Conservation (phyloP, 2,113 vertebrate species). For the Harpagus bidentatus region DNA sequence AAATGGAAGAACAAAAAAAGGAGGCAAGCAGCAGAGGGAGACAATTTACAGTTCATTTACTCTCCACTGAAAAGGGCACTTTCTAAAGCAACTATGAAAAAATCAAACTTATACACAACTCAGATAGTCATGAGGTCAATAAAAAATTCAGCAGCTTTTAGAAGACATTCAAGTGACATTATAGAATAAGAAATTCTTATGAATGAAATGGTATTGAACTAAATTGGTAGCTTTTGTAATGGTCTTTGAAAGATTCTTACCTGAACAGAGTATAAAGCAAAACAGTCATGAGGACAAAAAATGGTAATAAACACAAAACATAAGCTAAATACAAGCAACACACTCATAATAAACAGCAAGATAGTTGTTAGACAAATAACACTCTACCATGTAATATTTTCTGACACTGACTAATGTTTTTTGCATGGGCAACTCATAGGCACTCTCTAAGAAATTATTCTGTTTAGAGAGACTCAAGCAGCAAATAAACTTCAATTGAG, state of each 20-base stretch:
- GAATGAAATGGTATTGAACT: neutral
- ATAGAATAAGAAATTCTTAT: neutral
- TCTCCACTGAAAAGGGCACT: neutral
- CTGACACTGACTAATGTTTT: slow-evolving; percentile 26
- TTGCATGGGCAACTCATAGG: slow-evolving; percentile 10
- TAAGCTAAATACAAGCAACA: neutral
- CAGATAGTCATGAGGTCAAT: neutral
- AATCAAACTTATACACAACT: neutral
- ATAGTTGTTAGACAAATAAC: neutral
- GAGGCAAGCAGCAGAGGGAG: neutral
- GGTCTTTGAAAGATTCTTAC: neutral
- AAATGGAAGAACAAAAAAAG: neutral
- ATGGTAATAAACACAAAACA: neutral
- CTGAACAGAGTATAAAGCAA: neutral
- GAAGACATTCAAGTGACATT: neutral
- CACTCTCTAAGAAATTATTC: slow-evolving; percentile 34
- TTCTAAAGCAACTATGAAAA: neutral
- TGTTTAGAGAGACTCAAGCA: slow-evolving; percentile 16
- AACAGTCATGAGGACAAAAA: neutral
- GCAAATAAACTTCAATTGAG: slow-evolving; percentile 49
- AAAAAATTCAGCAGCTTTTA: neutral
- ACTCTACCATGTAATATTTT: neutral
- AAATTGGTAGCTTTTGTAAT: neutral
- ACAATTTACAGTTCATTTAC: neutral
- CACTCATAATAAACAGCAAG: neutral